Conservation (phyloP, 2,113 vertebrate genomes). For the Ceyx cyanopectus region DNA sequence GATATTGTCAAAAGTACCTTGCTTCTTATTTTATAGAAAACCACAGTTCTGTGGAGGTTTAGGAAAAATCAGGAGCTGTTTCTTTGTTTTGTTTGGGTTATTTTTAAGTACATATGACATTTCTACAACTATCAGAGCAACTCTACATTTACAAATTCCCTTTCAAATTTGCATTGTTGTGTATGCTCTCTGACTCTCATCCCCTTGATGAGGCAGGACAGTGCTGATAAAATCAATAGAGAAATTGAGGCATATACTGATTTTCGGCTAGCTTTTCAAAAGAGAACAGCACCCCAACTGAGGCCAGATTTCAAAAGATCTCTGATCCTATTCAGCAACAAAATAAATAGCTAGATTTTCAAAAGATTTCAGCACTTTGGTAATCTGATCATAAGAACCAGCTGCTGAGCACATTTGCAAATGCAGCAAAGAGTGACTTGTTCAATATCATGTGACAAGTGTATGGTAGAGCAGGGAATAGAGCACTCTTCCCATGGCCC, state of each 20-base stretch:
- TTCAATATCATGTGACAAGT: neutral
- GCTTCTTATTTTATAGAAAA: neutral
- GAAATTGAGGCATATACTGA: slow-evolving; percentile 50
- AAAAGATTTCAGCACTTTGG: slow-evolving; percentile 64
- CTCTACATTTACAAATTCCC: neutral
- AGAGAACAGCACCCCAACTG: slow-evolving; percentile 30
- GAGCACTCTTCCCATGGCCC: neutral
- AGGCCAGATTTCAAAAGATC: slow-evolving; percentile 64
- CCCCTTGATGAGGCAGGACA: slow-evolving; percentile 24
- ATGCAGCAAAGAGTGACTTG: neutral
- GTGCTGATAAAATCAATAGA: slow-evolving; percentile 53
- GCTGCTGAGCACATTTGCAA: slow-evolving; percentile 52
- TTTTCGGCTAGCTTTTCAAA: slow-evolving; percentile 56
- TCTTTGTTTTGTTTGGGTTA: neutral
- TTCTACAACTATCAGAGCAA: neutral
- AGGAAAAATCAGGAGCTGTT: neutral
- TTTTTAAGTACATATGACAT: neutral
- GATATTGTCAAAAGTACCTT: neutral
- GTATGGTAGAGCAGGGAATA: neutral
- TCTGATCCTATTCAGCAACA: slow-evolving; percentile 59
- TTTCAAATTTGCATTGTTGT: slow-evolving; percentile 33
- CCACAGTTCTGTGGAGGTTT: neutral
- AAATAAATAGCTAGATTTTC: slow-evolving; percentile 67
- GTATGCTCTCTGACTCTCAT: slow-evolving; percentile 4
- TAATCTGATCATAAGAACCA: slow-evolving; percentile 67